Evolutionary conservation across 92 coral and sea anemone species (phyloP), one percentile per base, ranked within the genome.

Genomic region (Zoanthus sociatus): DNA sequence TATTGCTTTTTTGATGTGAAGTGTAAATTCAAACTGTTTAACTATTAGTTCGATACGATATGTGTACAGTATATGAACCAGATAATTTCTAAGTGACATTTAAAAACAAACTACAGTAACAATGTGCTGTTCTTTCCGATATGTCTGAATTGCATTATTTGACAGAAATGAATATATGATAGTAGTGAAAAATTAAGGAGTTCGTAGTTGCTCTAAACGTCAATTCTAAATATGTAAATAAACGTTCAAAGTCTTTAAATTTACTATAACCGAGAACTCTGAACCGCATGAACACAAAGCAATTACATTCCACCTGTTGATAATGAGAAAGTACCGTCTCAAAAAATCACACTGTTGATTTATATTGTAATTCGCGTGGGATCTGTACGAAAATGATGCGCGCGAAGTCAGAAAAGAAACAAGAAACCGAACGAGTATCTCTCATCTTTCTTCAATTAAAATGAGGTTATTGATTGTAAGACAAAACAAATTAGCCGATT

Each of bases 241-340:
- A n/a, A n/a, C n/a, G n/a, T n/a, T n/a, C n/a, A n/a, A n/a, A n/a
- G n/a, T n/a, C n/a, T n/a, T n/a, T n/a, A n/a, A n/a, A n/a, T n/a
- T n/a, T n/a, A 20, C 69, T 15, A 9, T 5, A 7, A 16, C 7
- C 18, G 21, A 63, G 30, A 63, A 63, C 69, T 63, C 32, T 16
- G 7, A 16, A 17, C 16, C 1, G 30, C 4, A 3, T 6, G 9
- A 63, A 6, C n/a, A n/a, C 69, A 8, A 63, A 18, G n/a, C n/a
- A 63, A 50, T 50, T 9, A 3, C 31, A 17, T 64, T 67, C 85
- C 85, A 81, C 85, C 85, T 81, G 85, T 81, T 81, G 85, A 81
- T 32, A 66, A 21, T 51, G 14, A 45, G 73, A 44, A 61, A 15
- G 83, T 69, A 30, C 17, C 26, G 58, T 46, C 74, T 81, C 32